These are phyloP conservation scores for Anodontia alba DNA, from an alignment of 2,888 invertebrate genomes.

Conservation along the genomic window DNA sequence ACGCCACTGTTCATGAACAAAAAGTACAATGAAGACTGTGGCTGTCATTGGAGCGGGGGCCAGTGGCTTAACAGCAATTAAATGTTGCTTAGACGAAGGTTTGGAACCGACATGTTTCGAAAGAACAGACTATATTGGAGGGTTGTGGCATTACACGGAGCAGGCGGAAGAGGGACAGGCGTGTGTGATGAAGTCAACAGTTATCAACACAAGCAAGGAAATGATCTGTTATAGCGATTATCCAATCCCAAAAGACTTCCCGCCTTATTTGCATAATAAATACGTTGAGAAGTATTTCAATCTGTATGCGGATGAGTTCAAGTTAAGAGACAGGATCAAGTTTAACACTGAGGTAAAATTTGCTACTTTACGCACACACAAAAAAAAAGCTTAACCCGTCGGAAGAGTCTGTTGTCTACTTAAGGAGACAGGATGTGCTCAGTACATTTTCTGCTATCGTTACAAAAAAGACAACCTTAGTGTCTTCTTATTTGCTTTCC, in stretches of 20 bases:
- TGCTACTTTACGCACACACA: not conserved
- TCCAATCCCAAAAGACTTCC: constrained; percentile 82
- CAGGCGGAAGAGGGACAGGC: constrained; percentile 70
- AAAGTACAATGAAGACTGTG: constrained; percentile 60
- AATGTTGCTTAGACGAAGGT: constrained; percentile 79
- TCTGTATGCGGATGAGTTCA: constrained; percentile 81
- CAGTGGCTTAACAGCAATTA: constrained; percentile 78
- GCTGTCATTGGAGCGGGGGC: constrained; percentile 79
- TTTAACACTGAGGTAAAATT: constrained; percentile 76
- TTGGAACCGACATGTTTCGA: constrained; percentile 81
- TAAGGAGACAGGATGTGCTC: not conserved
- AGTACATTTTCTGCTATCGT: not conserved
- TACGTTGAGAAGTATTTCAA: constrained; percentile 81
- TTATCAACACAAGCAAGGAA: constrained; percentile 82
- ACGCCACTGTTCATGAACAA: no score
- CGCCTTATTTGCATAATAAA: constrained; percentile 84
- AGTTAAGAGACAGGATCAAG: constrained; percentile 75
- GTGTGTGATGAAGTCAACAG: constrained; percentile 81
- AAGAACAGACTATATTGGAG: constrained; percentile 77
- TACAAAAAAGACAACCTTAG: no score
- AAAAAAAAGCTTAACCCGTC: not conserved
- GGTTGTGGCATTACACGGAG: constrained; percentile 80
- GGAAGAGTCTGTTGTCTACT: not conserved
- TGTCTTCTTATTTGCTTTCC: no score
- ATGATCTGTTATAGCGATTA: constrained; percentile 84